A percentile compares a stretch with the other conserved stretches of the same genome.
Conservation (phyloP, 2,888 invertebrate genomes). For the Machimus atricapillus region DNA sequence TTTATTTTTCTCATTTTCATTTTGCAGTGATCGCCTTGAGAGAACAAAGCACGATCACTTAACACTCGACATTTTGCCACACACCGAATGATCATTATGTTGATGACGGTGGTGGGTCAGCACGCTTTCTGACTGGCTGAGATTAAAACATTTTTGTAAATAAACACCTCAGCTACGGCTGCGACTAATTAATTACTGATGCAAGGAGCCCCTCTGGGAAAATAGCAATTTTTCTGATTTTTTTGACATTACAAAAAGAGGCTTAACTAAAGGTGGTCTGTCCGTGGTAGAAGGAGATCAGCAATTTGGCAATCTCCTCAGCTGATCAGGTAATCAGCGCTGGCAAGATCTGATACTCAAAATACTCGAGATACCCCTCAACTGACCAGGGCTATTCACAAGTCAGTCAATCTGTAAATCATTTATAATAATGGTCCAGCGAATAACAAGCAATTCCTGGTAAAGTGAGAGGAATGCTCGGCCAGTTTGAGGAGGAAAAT, state of each 20-base stretch:
- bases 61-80: background rate
- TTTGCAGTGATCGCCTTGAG: background rate
- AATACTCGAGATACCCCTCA: background rate
- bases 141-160: background rate
- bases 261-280: background rate
- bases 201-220: slow-evolving; percentile 7
- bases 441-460: background rate
- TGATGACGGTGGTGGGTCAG: background rate
- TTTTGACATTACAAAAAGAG: background rate
- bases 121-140: background rate
- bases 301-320: background rate
- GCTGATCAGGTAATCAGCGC: background rate
- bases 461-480: background rate
- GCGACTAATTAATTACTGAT: slow-evolving; percentile 17
- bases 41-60: background rate
- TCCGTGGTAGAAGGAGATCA: background rate
- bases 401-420: background rate
- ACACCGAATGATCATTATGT: background rate
- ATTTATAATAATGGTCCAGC: background rate
- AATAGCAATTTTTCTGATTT: background rate
- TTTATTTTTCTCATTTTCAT: background rate
- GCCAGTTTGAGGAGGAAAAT: background rate
- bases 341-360: background rate
- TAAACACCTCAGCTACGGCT: background rate
- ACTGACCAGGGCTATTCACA: background rate